Conservation (phyloP, 2,113 vertebrate genomes). For the Cyprinodon tularosa region DNA sequence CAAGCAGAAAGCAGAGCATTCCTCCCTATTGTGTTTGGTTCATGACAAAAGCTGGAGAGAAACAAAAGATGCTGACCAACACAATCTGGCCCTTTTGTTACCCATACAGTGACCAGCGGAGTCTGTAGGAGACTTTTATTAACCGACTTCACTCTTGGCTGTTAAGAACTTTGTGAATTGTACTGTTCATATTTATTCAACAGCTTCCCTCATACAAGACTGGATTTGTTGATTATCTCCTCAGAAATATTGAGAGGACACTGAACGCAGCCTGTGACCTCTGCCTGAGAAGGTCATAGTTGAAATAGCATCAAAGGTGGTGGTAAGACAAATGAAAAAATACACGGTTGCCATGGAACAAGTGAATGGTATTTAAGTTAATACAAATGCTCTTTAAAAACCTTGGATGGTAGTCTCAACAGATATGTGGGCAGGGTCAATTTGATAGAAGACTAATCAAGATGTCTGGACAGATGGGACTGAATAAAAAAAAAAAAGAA, state of each 20-base stretch:
- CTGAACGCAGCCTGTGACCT: conserved; percentile 65
- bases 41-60: conserved; percentile 59
- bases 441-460: conserved; percentile 50
- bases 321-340: conserved; percentile 54
- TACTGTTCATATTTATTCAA: conserved; percentile 51
- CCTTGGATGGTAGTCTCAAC: conserved; percentile 32
- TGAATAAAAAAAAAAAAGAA: background rate
- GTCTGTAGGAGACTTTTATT: conserved; percentile 65
- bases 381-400: conserved; percentile 33
- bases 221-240: conserved; percentile 39
- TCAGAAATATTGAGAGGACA: conserved; percentile 33
- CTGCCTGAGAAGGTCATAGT: conserved; percentile 72
- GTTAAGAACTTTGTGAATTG: conserved; percentile 48
- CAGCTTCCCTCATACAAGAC: background rate
- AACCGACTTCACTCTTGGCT: conserved; percentile 57
- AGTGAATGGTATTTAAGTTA: conserved; percentile 49
- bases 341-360: conserved; percentile 62
- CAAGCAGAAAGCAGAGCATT: conserved; percentile 73
- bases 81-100: conserved; percentile 65
- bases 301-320: conserved; percentile 69
- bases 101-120: conserved; percentile 69
- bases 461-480: conserved; percentile 27
- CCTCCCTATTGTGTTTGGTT: conserved; percentile 72
- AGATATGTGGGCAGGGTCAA: conserved; percentile 22
- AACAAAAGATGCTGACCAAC: conserved; percentile 67